Percentiles rank a stretch among this genome's conserved stretches.
These are phyloP conservation scores for Alaudala cheleensis DNA, from an alignment of 2,113 vertebrate genomes.

Conservation along the genomic window DNA sequence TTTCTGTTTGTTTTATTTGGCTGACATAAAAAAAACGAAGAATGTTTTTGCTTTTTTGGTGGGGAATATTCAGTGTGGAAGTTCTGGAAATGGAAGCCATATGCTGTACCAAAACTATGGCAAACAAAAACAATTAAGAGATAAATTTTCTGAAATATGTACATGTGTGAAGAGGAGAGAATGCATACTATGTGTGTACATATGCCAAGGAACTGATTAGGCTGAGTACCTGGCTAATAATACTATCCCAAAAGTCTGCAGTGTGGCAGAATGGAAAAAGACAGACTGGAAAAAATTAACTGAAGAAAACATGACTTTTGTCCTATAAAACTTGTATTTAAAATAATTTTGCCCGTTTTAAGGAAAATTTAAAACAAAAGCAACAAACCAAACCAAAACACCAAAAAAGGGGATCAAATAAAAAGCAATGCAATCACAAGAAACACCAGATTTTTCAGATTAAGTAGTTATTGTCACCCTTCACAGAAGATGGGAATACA, in stretches of 20 bases:
- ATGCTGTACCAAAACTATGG: neutral
- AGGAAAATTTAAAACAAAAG: neutral
- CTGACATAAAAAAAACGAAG: neutral
- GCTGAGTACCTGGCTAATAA: neutral
- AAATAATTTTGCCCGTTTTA: neutral
- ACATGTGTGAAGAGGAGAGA: neutral
- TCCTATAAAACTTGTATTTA: neutral
- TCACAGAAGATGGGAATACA: neutral
- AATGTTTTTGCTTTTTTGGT: neutral
- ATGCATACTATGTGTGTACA: neutral
- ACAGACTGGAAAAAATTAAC: neutral
- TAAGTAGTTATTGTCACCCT: neutral
- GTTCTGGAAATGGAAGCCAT: conserved; percentile 26
- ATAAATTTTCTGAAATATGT: neutral
- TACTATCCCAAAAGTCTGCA: neutral
- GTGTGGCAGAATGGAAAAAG: neutral
- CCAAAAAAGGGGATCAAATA: neutral
- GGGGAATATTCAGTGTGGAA: neutral
- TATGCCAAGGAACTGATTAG: neutral
- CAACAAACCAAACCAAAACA: neutral
- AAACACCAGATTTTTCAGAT: neutral
- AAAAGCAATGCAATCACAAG: neutral
- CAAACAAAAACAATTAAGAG: conserved; percentile 42
- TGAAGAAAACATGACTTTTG: neutral
- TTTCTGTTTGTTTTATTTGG: neutral